Evolutionary conservation across 2,113 vertebrate genomes (phyloP), one percentile per base, ranked within the genome.

Genomic region (Addax nasomaculatus): DNA sequence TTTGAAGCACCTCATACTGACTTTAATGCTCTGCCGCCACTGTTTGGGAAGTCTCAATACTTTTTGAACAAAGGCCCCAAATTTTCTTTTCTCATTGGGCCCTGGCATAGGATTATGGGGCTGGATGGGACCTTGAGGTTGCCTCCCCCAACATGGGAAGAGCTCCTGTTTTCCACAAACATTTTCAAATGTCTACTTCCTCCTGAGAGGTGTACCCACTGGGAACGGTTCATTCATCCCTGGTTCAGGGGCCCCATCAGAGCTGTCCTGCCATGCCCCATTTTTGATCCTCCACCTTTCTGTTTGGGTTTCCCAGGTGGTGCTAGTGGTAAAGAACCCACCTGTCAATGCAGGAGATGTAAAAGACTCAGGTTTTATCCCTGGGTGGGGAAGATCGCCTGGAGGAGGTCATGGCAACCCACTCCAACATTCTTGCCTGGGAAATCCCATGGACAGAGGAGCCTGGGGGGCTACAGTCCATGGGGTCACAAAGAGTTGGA

Each of bases 1-100:
- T 25, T 89, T 1, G 8, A 14, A 53, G 64, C 76, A 5, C 51
- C 39, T 33, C 7, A 0, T 0, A 0, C 17, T 9, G 27, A 64
- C 55, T 43, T 33, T 57, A 19, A n/a, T 1, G 12, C 30, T 27
- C 55, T 43, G 16, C 11, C 2, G 17, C 16, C 29, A 2, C n/a
- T 13, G 5, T 15, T n/a, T 39, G 17, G 33, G 78, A 58, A 36
- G 5, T 62, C 47, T 33, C 14, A 43, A 0, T 4, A 2, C 84
- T 39, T 36, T 70, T 67, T 29, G 27, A 57, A 39, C 25, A 43
- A 21, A 53, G n/a, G 11, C 4, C 12, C 36, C 7, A 4, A 1
- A 3, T 45, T 39, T 80, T n/a, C 47, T 2, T 51, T 67, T 36
- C 60, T 49, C 9, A 14, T 5, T 6, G 19, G 57, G 11, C 8